Base-by-base conservation (phyloP, 2,888 invertebrate genomes). In the Hemithea aestivaria region DNA sequence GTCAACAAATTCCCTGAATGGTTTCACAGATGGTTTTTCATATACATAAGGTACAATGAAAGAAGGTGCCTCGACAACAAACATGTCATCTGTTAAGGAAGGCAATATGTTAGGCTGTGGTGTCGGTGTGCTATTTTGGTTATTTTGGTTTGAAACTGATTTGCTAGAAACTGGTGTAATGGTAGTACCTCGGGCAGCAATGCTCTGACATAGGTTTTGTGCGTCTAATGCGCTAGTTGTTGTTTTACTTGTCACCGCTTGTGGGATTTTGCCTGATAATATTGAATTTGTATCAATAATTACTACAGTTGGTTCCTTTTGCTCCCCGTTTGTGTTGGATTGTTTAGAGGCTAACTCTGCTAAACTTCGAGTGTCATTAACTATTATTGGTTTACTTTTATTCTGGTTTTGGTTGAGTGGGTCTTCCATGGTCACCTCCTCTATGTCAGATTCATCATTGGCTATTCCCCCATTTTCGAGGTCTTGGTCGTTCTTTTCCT, bases 41-140 rank as follows among this genome's bases (percentile, higher is more conserved):
- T 96, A 96, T 7, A 96, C 95, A 74, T 96, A 96, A 22, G 96
- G 96, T 51, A 96, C 96, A 72, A 96, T 96, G 66, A 96, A 96
- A 22, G 96, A 96, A 6, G 96, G 96, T 16, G 96, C 96, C 81
- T 96, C 96, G 11, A 96, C 93, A 11, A 96, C 96, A 80, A 94
- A 96, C 93, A 96, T 96, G 58, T 96, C 96, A 75, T 96, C 96
- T 22, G 96, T 96, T 10, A 96, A 79, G 7, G 95, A 94, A 8
- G 95, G 95, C 59, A 96, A 75, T 51, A 95, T 85, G 40, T 73
- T 83, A 25, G 81, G 73, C 53, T 76, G 80, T 9, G 78, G 58
- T 27, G 63, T 45, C 12, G 67, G 58, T 7, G 60, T 34, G 9
- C 26, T 37, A 16, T 45, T 56, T 26, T 51, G 52, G 9, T 48